Evolutionary conservation across 2,888 invertebrate species (phyloP), one percentile per base, ranked within the genome.

Genomic region (Carterocephalus palaemon): DNA sequence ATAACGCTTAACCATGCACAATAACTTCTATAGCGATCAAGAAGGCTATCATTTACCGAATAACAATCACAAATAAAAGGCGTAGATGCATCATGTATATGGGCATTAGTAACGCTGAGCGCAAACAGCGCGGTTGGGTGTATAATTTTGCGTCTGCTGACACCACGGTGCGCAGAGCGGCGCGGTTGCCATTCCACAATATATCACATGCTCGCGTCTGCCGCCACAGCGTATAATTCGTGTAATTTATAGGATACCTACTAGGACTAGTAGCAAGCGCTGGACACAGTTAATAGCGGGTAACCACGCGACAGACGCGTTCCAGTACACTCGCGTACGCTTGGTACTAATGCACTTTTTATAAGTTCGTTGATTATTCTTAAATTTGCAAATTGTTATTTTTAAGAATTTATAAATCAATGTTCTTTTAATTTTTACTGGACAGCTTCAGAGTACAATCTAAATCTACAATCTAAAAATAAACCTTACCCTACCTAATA

Each of bases 121-220:
- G 73, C 77, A 72, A 76, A 76, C 76, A 72, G 62, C 67, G 70
- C 64, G 64, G 68, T 64, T 57, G 70, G 66, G 70, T 73, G 77
- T 82, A 80, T 82, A 83, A 83, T 83, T 83, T 79, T 71, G 68
- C 74, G 75, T 74, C 59, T 71, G 80, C 78, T 80, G 83, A 81
- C 78, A 79, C 70, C 71, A 62, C 59, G 69, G 46, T 51, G 60
- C 64, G 66, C 67, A 1, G 37, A 13, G 58, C 64, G 54, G 56
- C 54, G 63, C 60, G 64, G 62, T 64, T 64, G 74, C 74, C 63
- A 72, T 74, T 67, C 74, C 64, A 73, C 82, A 79, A 82, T 85
- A 86, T 85, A 85, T 86, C 84, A 85, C 83, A 65, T 57, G 74
- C 65, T 61, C 67, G 74, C 75, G 72, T 70, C 67, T 63, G 60